Evolutionary conservation across 2,797 vertebrate genomes (phyloP), one percentile per base, ranked within the genome.

Genomic region (Trachops cirrhosus): DNA sequence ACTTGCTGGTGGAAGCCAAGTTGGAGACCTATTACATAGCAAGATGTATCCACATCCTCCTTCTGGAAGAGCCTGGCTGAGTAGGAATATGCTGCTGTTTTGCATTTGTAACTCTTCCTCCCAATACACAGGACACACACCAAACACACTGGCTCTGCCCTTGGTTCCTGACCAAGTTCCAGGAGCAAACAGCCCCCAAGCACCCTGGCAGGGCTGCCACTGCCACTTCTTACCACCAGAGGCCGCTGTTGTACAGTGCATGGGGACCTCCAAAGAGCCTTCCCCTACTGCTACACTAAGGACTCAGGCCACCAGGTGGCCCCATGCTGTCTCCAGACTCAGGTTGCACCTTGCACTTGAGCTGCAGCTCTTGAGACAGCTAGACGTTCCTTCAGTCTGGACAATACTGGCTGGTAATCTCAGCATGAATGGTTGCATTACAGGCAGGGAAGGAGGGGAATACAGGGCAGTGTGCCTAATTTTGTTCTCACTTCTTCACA

Each of bases 161-260:
- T 9, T 39, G 59, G 1, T 29, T 24, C 21, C 32, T 32, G 11
- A 16, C 21, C 14, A 9, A 26, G 52, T 50, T 39, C 22, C 48
- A 2, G 9, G 8, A 70, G 67, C 70, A 80, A 19, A 37, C 64
- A 32, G 52, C 22, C 16, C 16, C 24, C 48, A 11, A 57, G 75
- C n/a, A 3, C 1, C 15, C 0, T 2, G 37, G 19, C 2, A 9
- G 14, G 59, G 41, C 44, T 71, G 96, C 64, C 26, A 5, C 34
- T 95, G 57, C 4, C 1, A 15, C 22, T 52, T 19, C 11, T 22
- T 11, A 94, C 98, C 98, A 98, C 98, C 96, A 97, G 98, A 95
- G 98, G 98, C 89, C 98, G 97, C 96, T 97, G 48, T 98, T 98
- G 97, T 92, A 98, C 54, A 98, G 93, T 0, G 0, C 73, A 98